phyloP scores from a whole-genome alignment of 53 echinoderm and acorn worm genomes.

The Crossaster papposus region DNA sequence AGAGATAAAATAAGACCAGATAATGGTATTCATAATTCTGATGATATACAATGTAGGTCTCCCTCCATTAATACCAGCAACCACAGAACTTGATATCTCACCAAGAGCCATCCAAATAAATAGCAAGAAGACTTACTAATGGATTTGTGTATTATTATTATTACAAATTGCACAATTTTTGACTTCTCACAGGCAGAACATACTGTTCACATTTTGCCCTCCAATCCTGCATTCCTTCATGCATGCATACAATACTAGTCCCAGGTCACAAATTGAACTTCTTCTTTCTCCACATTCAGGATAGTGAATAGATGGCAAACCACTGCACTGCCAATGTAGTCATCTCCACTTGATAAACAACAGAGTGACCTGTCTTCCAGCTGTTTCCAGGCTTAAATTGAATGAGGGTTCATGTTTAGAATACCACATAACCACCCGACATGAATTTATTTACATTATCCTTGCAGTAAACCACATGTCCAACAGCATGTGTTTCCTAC shows the following conservation, averaged over 20 bases:
- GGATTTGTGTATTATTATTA: too few species aligned
- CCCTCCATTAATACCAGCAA: too few species aligned
- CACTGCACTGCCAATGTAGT: background rate
- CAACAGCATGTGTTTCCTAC: background rate
- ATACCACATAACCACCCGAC: conserved; percentile 48
- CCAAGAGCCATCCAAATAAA: too few species aligned
- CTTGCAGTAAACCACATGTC: conserved; percentile 34
- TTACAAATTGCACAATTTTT: too few species aligned
- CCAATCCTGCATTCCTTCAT: background rate
- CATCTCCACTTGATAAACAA: conserved; percentile 25
- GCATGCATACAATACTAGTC: background rate
- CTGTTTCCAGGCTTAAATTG: conserved; percentile 12
- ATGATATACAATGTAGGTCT: too few species aligned
- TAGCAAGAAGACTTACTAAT: too few species aligned
- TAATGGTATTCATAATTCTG: too few species aligned
- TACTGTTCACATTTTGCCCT: background rate
- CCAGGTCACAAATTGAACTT: background rate
- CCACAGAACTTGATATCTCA: too few species aligned
- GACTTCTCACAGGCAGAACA: background rate
- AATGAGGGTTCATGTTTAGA: conserved; percentile 26
- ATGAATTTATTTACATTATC: conserved; percentile 42
- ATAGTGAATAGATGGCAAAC: background rate
- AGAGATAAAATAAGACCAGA: too few species aligned
- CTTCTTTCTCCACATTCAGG: background rate
- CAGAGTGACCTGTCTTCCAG: conserved; percentile 23